phyloP scores from a whole-genome alignment of 2,113 vertebrate genomes.

The Anser brachyrhynchus region DNA sequence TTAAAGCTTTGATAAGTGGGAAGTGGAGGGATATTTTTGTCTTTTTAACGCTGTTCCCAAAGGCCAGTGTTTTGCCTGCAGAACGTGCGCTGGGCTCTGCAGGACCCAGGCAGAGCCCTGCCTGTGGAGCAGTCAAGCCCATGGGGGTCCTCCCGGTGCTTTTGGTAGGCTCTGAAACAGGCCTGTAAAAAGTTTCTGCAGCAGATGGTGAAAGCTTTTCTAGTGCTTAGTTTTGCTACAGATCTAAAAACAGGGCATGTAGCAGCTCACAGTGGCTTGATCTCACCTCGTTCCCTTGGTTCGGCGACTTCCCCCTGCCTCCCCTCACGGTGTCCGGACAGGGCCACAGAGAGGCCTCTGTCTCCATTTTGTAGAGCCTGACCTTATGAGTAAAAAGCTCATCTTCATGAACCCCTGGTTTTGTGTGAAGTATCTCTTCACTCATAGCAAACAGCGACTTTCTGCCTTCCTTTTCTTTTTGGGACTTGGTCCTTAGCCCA shows the following conservation, averaged over 20 bases:
- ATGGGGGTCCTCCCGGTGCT: rapidly evolving
- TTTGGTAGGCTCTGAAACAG: background rate
- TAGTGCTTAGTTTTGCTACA: background rate
- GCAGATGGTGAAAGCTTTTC: background rate
- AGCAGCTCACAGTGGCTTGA: background rate
- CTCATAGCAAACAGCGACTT: background rate
- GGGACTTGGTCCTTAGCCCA: background rate
- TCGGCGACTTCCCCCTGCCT: background rate
- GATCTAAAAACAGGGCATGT: rapidly evolving
- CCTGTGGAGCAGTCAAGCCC: background rate
- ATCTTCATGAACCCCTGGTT: background rate
- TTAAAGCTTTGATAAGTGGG: background rate
- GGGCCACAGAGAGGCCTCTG: background rate
- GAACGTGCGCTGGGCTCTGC: background rate
- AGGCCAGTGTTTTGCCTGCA: background rate
- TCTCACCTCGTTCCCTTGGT: background rate
- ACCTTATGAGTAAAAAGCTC: background rate
- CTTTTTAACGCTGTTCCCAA: background rate
- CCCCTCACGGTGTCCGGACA: rapidly evolving
- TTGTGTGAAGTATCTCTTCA: background rate
- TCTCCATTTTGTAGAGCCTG: background rate
- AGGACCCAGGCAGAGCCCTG: background rate
- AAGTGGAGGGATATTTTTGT: background rate
- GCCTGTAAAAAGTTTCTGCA: background rate
- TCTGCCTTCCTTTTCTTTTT: background rate